Evolutionary conservation across 2,797 vertebrate genomes (phyloP).

Genomic region (Melanotaenia boesemani): DNA sequence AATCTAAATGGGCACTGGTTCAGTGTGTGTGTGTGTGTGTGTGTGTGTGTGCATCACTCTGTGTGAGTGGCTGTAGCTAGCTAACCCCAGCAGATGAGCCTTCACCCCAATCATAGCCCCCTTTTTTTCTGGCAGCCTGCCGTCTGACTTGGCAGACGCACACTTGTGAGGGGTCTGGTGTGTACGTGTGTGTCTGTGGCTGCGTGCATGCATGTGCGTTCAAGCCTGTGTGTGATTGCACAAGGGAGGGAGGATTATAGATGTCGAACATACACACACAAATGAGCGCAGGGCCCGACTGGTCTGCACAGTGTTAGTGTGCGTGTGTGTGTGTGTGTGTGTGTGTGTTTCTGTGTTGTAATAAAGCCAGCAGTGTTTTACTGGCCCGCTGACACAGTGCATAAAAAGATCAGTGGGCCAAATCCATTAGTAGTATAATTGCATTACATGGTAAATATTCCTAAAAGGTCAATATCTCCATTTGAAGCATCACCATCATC

Average conservation of each 20-base stretch:
- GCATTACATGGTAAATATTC: slow-evolving; percentile 82
- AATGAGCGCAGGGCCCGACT: slow-evolving; percentile 80
- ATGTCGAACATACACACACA: slow-evolving; percentile 80
- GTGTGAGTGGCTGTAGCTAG: slow-evolving; percentile 59
- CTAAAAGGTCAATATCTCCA: slow-evolving; percentile 78
- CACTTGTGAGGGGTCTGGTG: slow-evolving; percentile 78
- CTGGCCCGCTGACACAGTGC: slow-evolving; percentile 77
- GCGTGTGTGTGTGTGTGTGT: slow-evolving; percentile 53
- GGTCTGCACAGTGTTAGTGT: slow-evolving; percentile 70
- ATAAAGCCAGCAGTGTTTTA: slow-evolving; percentile 79
- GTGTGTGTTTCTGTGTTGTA: slow-evolving; percentile 62
- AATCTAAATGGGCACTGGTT: slow-evolving; percentile 69
- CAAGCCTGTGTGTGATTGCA: slow-evolving; percentile 70
- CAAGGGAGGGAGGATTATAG: slow-evolving; percentile 79
- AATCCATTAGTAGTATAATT: slow-evolving; percentile 81
- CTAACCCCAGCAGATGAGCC: slow-evolving; percentile 80
- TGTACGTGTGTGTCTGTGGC: slow-evolving; percentile 57
- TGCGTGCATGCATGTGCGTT: slow-evolving; percentile 50
- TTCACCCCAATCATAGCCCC: slow-evolving; percentile 80
- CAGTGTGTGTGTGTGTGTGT: slow-evolving; percentile 42
- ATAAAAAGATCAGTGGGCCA: slow-evolving; percentile 81
- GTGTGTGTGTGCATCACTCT: slow-evolving; percentile 19
- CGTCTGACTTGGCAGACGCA: slow-evolving; percentile 83
- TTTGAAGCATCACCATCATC: slow-evolving; percentile 71
- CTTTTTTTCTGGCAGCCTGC: slow-evolving; percentile 84